Conservation (phyloP, 1,140 invertebrate species). For the Hyles vespertilio region DNA sequence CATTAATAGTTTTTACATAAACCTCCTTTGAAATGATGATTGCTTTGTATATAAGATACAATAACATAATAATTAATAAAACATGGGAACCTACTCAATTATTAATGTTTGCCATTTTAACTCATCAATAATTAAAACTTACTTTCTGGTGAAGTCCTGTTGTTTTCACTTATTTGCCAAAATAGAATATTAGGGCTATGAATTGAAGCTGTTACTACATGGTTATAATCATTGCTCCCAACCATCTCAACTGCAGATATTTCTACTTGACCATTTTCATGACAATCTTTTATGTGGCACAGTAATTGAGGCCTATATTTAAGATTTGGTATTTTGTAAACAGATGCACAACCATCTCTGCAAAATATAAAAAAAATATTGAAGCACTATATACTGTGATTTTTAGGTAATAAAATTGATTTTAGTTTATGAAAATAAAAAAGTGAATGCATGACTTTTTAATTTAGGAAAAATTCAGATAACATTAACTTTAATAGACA, state of each 20-base stretch:
- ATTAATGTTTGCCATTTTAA: too few species aligned
- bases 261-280: slow-evolving; percentile 44
- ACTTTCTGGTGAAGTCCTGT: slow-evolving; percentile 19
- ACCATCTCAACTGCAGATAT: slow-evolving; percentile 54
- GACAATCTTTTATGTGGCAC: slow-evolving; percentile 47
- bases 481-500: too few species aligned
- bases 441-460: too few species aligned
- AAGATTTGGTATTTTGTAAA: slow-evolving; percentile 33
- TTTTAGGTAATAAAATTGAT: too few species aligned
- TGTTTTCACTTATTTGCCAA: slow-evolving; percentile 26
- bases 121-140: slow-evolving; percentile 15
- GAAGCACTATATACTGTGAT: slow-evolving; percentile 1
- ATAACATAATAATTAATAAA: too few species aligned
- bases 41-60: too few species aligned
- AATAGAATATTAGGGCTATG: slow-evolving; percentile 32
- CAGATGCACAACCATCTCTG: slow-evolving; percentile 50
- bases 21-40: too few species aligned
- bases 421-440: too few species aligned
- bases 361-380: slow-evolving; percentile 15
- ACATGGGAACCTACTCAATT: too few species aligned
- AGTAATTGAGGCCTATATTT: slow-evolving; percentile 33
- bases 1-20: too few species aligned
- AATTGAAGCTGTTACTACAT: slow-evolving; percentile 41
- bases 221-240: slow-evolving; percentile 10
- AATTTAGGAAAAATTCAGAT: too few species aligned